Evolutionary conservation across 2,113 vertebrate genomes (phyloP).

Genomic region (Bufo bufo): DNA sequence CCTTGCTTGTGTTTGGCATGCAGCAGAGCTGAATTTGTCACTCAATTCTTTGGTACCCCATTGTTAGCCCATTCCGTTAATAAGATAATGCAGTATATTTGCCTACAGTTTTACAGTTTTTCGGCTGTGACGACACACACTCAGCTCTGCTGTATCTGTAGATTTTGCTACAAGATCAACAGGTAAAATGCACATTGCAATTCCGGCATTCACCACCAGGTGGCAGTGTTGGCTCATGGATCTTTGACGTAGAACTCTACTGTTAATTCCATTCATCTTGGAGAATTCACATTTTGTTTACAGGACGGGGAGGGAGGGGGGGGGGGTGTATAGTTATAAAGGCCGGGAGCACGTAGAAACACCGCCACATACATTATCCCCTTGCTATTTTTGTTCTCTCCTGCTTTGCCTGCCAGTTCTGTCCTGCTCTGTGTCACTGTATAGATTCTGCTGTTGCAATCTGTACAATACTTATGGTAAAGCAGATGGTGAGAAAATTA

Average conservation of each 20-base stretch:
- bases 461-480: neutral
- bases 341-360: conserved; percentile 38
- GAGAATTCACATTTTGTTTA: conserved; percentile 27
- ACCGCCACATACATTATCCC: conserved; percentile 27
- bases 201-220: neutral
- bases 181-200: neutral
- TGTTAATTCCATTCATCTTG: neutral
- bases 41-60: no score
- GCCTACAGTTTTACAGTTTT: neutral
- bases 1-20: neutral
- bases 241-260: neutral
- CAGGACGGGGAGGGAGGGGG: neutral
- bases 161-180: neutral
- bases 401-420: neutral
- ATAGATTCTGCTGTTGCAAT: conserved; percentile 12
- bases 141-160: neutral
- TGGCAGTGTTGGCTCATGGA: neutral
- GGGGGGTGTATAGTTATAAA: neutral
- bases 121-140: neutral
- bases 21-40: neutral
- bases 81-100: neutral
- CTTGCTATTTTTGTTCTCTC: conserved; percentile 38
- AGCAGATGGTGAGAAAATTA: neutral
- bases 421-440: conserved; percentile 42
- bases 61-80: neutral